Evolutionary conservation across 23 tunicate genomes (phyloP).

Genomic region (Pegea sp.): DNA sequence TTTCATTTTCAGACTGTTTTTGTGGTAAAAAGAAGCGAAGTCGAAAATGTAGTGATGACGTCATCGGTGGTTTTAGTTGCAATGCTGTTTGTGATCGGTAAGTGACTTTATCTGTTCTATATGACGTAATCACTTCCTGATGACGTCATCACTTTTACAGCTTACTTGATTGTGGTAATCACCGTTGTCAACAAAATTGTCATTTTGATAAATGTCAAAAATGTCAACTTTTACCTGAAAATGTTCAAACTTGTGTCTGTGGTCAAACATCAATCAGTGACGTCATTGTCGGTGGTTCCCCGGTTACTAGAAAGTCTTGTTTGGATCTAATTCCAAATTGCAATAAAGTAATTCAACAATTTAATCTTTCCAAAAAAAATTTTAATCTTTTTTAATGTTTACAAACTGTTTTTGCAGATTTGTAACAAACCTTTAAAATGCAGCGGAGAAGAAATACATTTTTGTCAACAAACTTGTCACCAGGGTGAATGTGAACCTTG

Average conservation of each 20-base stretch:
- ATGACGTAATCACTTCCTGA: background rate
- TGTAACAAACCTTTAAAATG: conserved; percentile 57
- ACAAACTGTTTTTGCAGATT: conserved; percentile 9
- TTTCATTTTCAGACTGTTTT: no score
- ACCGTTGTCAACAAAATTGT: conserved; percentile 27
- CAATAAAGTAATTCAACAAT: background rate
- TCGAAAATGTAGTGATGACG: no score
- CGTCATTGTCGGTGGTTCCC: conserved; percentile 11
- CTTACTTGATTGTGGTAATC: conserved; percentile 40
- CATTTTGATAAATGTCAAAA: conserved; percentile 41
- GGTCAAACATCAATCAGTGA: conserved; percentile 22
- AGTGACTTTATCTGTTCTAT: background rate
- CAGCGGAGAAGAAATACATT: conserved; percentile 57
- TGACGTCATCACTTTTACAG: background rate
- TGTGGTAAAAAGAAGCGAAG: no score
- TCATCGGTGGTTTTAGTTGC: background rate
- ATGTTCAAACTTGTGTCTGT: conserved; percentile 49
- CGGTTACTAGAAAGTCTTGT: conserved; percentile 13
- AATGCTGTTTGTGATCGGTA: background rate
- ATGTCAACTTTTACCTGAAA: conserved; percentile 32
- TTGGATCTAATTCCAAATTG: conserved; percentile 66
- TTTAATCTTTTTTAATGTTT: background rate
- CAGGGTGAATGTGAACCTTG: conserved; percentile 34
- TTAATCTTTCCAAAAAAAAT: background rate
- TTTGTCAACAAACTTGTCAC: conserved; percentile 41